Evolutionary conservation across 64 coral and sea anemone genomes (phyloP).

Genomic region (Montipora capricornis): DNA sequence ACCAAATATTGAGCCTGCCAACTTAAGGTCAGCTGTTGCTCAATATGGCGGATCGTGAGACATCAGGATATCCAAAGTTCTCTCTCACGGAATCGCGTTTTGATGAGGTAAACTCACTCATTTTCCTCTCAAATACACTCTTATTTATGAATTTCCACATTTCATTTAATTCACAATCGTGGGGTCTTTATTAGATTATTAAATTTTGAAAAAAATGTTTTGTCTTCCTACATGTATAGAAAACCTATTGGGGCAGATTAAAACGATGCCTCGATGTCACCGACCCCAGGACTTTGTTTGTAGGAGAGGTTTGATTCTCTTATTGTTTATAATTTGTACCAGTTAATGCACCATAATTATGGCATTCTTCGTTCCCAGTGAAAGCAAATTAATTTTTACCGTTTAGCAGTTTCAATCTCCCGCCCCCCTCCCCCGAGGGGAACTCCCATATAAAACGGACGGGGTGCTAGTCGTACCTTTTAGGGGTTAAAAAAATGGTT

Average conservation of each 20-base stretch:
- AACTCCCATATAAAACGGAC: too few species aligned
- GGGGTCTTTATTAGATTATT: too few species aligned
- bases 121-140: background rate
- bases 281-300: conserved; percentile 76
- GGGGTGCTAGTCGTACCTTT: too few species aligned
- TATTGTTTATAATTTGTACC: background rate
- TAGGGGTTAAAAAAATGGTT: too few species aligned
- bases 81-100: conserved; percentile 53
- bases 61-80: conserved; percentile 61
- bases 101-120: conserved; percentile 49
- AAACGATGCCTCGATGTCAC: conserved; percentile 79
- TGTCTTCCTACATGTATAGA: background rate
- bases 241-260: conserved; percentile 62
- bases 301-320: conserved; percentile 48
- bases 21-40: background rate
- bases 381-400: too few species aligned
- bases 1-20: background rate
- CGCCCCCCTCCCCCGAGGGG: too few species aligned
- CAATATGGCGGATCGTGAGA: conserved; percentile 66
- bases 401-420: too few species aligned
- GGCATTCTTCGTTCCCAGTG: too few species aligned
- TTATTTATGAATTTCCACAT: background rate
- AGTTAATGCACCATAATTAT: too few species aligned
- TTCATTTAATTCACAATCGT: too few species aligned
- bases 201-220: too few species aligned